Evolutionary conservation across 2,113 vertebrate species (phyloP), one percentile per base, ranked within the genome.

Genomic region (Acinonyx jubatus): DNA sequence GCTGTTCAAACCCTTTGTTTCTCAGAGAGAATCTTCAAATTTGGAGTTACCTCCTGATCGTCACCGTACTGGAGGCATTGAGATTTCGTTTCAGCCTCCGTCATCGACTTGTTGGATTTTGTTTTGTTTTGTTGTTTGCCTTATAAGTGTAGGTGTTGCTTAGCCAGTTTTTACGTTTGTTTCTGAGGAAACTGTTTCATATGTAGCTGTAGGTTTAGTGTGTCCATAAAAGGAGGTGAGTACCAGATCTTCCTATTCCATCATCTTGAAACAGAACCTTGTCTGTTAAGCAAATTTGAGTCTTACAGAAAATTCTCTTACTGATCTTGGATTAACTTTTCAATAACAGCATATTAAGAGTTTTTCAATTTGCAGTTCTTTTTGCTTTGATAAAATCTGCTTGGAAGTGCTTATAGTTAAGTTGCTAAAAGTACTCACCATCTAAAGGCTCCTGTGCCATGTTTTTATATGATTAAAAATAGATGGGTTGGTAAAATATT

Each of bases 391-490:
- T 19, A 21, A 3, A 3, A 2, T 66, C 33, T 38, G 1, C 2
- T 71, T 63, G 38, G 31, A 12, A 71, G 29, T 71, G 27, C 18
- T 78, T 48, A 78, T 2, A 50, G n/a, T 48, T 52, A 89, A 74
- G 7, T 33, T 61, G 31, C 8, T 78, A 9, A 91, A 81, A 73
- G n/a, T 36, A 0, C 33, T 80, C 25, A 92, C 4, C 25, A 36
- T 68, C 85, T 69, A 25, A 74, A 73, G 91, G 8, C 41, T 91
- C 41, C 5, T 52, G 8, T 61, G 61, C 25, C 27, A n/a, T 41
- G 10, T 36, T 66, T 76, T 94, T 14, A 94, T 33, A 68, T 89
- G 41, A 94, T 78, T 89, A 92, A 93, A 92, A 92, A 89, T 74
- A 97, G n/a, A 82, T 90, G 4, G 7, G 18, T 50, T 88, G 29